Conservation (phyloP, 2,888 invertebrate genomes). For the Leptura quadrifasciata region DNA sequence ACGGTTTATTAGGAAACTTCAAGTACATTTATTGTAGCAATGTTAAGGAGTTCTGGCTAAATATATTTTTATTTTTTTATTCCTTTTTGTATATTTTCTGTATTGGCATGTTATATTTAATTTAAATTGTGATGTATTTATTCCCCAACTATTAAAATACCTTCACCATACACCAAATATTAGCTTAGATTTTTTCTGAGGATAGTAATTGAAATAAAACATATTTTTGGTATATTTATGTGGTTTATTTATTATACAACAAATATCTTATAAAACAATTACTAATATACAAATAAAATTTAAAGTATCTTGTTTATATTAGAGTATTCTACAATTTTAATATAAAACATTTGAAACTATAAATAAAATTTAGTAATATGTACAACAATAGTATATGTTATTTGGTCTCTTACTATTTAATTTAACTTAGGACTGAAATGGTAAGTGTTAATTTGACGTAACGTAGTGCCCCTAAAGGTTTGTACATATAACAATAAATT, state of each 20-base stretch:
- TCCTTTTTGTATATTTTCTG: neutral
- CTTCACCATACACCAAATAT: constrained; percentile 36
- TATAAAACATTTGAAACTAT: constrained; percentile 26
- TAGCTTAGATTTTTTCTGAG: constrained; percentile 5
- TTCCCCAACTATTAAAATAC: neutral
- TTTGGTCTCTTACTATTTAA: constrained; percentile 44
- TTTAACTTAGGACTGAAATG: constrained; percentile 32
- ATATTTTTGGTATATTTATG: constrained; percentile 31
- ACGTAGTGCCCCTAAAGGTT: constrained; percentile 14
- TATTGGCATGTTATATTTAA: neutral
- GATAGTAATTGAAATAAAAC: constrained; percentile 18
- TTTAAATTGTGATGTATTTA: neutral
- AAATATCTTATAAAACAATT: constrained; percentile 25
- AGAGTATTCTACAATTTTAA: constrained; percentile 19
- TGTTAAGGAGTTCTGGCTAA: neutral
- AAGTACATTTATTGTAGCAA: neutral
- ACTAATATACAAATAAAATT: constrained; percentile 30
- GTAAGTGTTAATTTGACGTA: constrained; percentile 12
- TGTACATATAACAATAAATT: neutral
- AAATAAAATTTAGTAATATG: constrained; percentile 48
- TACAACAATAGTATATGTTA: constrained; percentile 45
- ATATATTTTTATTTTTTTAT: neutral
- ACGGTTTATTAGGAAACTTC: too few relatives aligned
- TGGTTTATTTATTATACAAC: constrained; percentile 29
- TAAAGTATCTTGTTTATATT: constrained; percentile 13